A percentile compares a stretch with the other conserved stretches of the same genome.
phyloP scores from a whole-genome alignment of 2,797 vertebrate genomes.

The Melanotaenia trifasciata region DNA sequence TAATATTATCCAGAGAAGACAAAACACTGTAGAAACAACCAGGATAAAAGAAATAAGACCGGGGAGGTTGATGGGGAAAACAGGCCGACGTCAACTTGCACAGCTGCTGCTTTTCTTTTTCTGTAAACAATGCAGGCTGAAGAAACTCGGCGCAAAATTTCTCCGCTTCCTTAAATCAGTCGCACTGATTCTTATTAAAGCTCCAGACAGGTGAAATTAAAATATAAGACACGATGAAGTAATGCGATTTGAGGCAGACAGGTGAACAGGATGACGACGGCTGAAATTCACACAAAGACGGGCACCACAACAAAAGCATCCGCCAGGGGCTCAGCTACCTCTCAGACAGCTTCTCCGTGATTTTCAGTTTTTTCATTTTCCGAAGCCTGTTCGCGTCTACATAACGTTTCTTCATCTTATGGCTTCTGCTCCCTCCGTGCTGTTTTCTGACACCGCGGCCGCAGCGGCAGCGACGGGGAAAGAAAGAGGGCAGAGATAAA shows the following conservation, averaged over 20 bases:
- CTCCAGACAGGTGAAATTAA: background rate
- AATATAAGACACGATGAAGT: background rate
- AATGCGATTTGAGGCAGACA: constrained; percentile 48
- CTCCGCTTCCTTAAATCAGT: background rate
- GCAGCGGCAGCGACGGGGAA: constrained; percentile 9
- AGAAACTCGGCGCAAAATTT: constrained; percentile 21
- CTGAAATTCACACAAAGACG: constrained; percentile 71
- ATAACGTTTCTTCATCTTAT: constrained; percentile 87
- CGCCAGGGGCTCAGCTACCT: constrained; percentile 73
- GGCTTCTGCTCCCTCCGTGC: constrained; percentile 64
- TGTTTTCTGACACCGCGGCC: constrained; percentile 45
- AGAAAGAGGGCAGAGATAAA: constrained; percentile 10
- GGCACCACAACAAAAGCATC: constrained; percentile 74
- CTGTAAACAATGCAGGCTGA: constrained; percentile 56
- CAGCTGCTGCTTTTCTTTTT: constrained; percentile 22
- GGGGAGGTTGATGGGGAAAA: constrained; percentile 1
- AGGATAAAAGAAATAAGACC: background rate
- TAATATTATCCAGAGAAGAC: no score
- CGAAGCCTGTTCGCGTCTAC: constrained; percentile 85
- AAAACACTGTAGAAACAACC: accelerated
- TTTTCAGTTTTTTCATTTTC: constrained; percentile 85
- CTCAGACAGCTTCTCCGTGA: constrained; percentile 85
- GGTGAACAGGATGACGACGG: constrained; percentile 69
- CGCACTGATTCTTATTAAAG: background rate
- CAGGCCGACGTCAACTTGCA: constrained; percentile 55